Base-by-base conservation (phyloP, 2,797 vertebrate species). In the Hipposideros larvatus region DNA sequence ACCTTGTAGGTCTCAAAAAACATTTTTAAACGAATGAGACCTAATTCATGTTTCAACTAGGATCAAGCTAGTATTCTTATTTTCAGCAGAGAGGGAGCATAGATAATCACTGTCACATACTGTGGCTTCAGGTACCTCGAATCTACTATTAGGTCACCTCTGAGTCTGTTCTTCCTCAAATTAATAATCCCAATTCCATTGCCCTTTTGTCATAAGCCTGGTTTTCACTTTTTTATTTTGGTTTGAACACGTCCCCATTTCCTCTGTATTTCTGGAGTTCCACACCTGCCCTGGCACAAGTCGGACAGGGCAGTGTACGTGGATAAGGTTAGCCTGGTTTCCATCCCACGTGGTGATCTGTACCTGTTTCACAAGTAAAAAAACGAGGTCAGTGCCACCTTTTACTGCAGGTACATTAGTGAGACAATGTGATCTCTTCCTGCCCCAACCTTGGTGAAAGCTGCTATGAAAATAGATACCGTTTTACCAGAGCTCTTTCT, bases 321-420 rank as follows among this genome's bases (percentile, higher is more conserved):
- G 51, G 7, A 61, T n/a, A 82, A 68, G 22, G 3, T 37, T 8
- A 79, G 34, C n/a, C 8, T 1, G 19, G 84, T 22, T 55, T 73
- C 73, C 74, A 16, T 13, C 8, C 53, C 77, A 41, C 11, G 46
- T 3, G 24, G 55, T 79, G 57, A 48, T 66, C 4, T 51, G 80
- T 11, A 78, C 71, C 65, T 65, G 46, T 68, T 94, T 87, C 41
- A 48, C 21, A 31, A 71, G 48, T 51, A 18, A 61, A 94, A 94
- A 91, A 96, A 97, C 18, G 51, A 95, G 92, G 68, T 93, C 87
- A 53, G 5, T 10, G n/a, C 7, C n/a, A 46, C 90, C 90, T 88
- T 70, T 79, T 31, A 43, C 41, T 24, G 46, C 13, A 88, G 65
- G 55, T 26, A 22, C 43, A 9, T 28, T 55, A 90, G 1, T 16